phyloP scores from a whole-genome alignment of 2,888 invertebrate genomes.

The Cryptocheilus praepositus region DNA sequence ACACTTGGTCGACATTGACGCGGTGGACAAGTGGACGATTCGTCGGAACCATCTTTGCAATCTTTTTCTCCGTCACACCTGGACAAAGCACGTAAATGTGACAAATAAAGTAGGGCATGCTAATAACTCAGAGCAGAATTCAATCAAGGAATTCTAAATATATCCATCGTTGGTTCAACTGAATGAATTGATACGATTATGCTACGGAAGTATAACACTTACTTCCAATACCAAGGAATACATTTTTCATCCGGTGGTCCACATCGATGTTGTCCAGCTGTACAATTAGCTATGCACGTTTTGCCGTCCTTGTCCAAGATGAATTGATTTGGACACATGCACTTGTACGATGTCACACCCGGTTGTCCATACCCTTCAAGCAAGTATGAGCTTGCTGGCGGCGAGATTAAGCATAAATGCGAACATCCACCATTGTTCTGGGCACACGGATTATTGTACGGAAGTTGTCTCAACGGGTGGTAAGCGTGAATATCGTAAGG shows the following conservation, averaged over 20 bases:
- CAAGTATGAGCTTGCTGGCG: slow-evolving; percentile 86
- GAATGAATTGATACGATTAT: not conserved
- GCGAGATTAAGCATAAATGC: slow-evolving; percentile 94
- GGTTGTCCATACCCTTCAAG: slow-evolving; percentile 88
- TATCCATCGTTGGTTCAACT: not conserved
- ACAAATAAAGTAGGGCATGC: not conserved
- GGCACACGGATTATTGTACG: slow-evolving; percentile 93
- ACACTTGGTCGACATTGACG: slow-evolving; percentile 92
- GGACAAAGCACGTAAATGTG: slow-evolving; percentile 63
- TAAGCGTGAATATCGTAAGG: slow-evolving; percentile 96
- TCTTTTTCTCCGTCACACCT: slow-evolving; percentile 94
- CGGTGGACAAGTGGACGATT: slow-evolving; percentile 88
- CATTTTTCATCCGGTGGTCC: slow-evolving; percentile 83
- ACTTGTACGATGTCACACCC: slow-evolving; percentile 86
- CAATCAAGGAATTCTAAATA: not conserved
- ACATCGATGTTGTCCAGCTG: slow-evolving; percentile 89
- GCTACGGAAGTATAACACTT: slow-evolving; percentile 66
- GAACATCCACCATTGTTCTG: slow-evolving; percentile 96
- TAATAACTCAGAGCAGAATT: not conserved
- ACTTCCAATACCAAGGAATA: slow-evolving; percentile 88
- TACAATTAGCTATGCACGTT: slow-evolving; percentile 96
- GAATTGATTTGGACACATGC: slow-evolving; percentile 97
- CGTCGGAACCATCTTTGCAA: slow-evolving; percentile 94
- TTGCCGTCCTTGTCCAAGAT: slow-evolving; percentile 86
- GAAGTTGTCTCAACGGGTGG: slow-evolving; percentile 90